Evolutionary conservation across 2,113 vertebrate genomes (phyloP).

Genomic region (Cebidichthys violaceus): DNA sequence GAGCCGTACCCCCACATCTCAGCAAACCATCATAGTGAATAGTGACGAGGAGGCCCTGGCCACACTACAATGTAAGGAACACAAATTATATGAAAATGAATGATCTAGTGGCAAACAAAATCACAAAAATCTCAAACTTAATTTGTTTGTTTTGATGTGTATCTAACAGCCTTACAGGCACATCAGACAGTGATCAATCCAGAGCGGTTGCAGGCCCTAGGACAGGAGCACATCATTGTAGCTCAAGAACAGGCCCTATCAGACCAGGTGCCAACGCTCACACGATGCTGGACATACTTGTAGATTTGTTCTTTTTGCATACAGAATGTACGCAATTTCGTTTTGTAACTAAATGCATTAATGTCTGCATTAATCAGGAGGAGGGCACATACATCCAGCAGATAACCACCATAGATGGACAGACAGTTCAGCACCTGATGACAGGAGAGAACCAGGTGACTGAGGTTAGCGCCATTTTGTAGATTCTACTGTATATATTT

Average conservation of each 20-base stretch:
- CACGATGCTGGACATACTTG: neutral
- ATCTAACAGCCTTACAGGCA: constrained; percentile 86
- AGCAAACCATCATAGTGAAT: constrained; percentile 93
- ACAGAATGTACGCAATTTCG: neutral
- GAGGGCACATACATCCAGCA: constrained; percentile 96
- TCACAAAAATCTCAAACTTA: neutral
- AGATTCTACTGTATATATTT: neutral
- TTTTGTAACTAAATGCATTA: neutral
- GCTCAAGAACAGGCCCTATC: constrained; percentile 90
- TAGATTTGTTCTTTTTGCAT: neutral
- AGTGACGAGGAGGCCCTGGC: constrained; percentile 92
- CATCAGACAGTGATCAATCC: constrained; percentile 88
- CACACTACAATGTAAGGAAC: constrained; percentile 86
- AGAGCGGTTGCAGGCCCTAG: constrained; percentile 88
- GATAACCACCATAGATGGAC: constrained; percentile 94
- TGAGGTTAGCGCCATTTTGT: constrained; percentile 41
- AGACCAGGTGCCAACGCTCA: constrained; percentile 84
- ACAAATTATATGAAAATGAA: neutral
- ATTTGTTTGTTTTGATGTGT: constrained; percentile 3
- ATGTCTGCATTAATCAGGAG: constrained; percentile 82
- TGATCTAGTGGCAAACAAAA: neutral
- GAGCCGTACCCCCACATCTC: constrained; percentile 62
- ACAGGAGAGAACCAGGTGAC: constrained; percentile 94
- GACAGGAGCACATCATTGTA: constrained; percentile 94
- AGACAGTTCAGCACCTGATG: constrained; percentile 96